A percentile compares a stretch with the other conserved stretches of the same genome.
These are phyloP conservation scores for Cosmia trapezina DNA, from an alignment of 2,888 invertebrate genomes.

Conservation along the genomic window DNA sequence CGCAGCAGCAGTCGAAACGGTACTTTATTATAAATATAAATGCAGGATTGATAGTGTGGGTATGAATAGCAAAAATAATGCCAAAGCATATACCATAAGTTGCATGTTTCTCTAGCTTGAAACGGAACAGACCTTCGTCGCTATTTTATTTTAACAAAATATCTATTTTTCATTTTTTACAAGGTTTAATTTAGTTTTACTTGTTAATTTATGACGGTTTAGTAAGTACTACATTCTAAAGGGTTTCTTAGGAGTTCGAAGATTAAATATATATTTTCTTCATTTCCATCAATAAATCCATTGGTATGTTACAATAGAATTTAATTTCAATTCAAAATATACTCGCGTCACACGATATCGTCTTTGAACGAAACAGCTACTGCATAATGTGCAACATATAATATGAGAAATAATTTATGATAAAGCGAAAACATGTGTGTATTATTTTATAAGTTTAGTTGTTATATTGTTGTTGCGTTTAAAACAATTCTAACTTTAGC, in stretches of 20 bases:
- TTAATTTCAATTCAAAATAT: constrained; percentile 45
- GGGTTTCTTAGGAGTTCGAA: constrained; percentile 14
- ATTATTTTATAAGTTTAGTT: neutral
- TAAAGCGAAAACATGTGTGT: neutral
- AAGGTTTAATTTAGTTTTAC: neutral
- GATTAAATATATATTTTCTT: constrained; percentile 15
- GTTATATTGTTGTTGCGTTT: constrained; percentile 6
- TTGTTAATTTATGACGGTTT: neutral
- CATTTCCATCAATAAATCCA: constrained; percentile 43
- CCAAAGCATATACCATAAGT: neutral
- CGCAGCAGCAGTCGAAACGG: neutral
- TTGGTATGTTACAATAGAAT: constrained; percentile 10
- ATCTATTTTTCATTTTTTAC: neutral
- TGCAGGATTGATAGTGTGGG: neutral
- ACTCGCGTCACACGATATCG: constrained; percentile 8
- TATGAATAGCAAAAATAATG: neutral
- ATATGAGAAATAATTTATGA: neutral
- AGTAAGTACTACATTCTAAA: constrained; percentile 19
- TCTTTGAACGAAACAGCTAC: constrained; percentile 23
- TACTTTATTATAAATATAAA: neutral
- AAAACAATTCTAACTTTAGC: constrained; percentile 2
- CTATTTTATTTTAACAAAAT: neutral
- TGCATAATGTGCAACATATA: too few relatives aligned
- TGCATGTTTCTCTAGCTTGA: too few relatives aligned
- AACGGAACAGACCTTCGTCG: neutral